Evolutionary conservation across 2,888 invertebrate genomes (phyloP), one percentile per base, ranked within the genome.

Genomic region (Ferrisia virgata): DNA sequence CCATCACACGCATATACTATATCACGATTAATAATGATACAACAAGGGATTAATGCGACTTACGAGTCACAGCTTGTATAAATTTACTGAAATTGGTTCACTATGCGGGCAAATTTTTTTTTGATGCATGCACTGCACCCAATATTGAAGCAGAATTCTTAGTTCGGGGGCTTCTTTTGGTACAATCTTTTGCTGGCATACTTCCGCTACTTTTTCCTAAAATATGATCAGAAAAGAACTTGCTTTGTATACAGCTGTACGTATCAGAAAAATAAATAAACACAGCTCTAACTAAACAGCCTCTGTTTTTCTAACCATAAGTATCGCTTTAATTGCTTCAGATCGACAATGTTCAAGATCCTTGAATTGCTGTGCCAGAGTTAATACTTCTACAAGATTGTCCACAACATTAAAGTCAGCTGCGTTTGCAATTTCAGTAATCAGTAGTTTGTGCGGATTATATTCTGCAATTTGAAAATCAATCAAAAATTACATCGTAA

Each of bases 91-190:
- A 72, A 72, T 33, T 6, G 72, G 72, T 33, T 33, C 18, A n/a
- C 9, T n/a, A 22, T 72, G 72, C 33, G n/a, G 1, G 33, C 72
- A 53, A 11, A 47, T n/a, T 58, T 81, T 81, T 33, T 81, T 33
- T n/a, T 53, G 39, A 11, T 28, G 4, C 82, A 82, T 82, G 13
- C 39, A 43, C 31, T 82, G 82, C 18, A 76, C 31, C 82, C 82
- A 82, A 28, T 82, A 82, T 8, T 69, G 28, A 11, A 82, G 22
- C 43, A 82, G 43, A 28, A 39, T 43, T 22, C 31, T 40, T 40
- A 82, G 28, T 76, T 82, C 82, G 28, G 79, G 13, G 9, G 28
- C 79, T 28, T 72, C 47, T 2, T 43, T 43, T 13, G 47, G 47
- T 4, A 53, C 43, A 18, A n/a, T 9, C 31, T 79, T 79, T 22